A percentile compares a stretch with the other conserved stretches of the same genome.
Conservation (phyloP, 2,888 invertebrate species). For the Diaperis boleti region DNA sequence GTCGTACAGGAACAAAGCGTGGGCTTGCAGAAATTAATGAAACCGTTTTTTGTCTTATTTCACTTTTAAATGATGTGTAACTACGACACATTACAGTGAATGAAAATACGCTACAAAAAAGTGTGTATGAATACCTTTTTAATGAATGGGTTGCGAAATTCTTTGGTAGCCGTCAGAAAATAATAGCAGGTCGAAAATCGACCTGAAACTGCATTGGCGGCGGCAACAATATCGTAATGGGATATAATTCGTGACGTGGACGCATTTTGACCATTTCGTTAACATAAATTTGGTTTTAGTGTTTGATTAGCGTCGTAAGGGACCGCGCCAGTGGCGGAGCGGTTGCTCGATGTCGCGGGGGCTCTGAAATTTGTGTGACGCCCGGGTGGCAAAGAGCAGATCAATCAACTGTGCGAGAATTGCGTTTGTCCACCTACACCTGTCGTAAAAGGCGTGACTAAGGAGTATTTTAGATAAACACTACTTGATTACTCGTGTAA, state of each 20-base stretch:
- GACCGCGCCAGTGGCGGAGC: slow-evolving; percentile 42
- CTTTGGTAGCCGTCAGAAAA: slow-evolving; percentile 5
- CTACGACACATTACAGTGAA: slow-evolving; percentile 12
- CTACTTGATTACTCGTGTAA: no score
- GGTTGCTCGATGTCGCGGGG: neutral
- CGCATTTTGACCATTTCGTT: neutral
- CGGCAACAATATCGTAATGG: no score
- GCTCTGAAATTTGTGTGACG: no score
- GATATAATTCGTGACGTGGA: no score
- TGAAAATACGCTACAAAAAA: slow-evolving; percentile 31
- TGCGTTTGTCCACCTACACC: no score
- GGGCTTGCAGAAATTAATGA: neutral
- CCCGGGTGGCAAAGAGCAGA: no score
- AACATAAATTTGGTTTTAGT: neutral
- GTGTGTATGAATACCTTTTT: slow-evolving; percentile 33
- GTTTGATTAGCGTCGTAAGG: slow-evolving; percentile 43
- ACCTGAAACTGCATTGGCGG: no score
- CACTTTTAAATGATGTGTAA: slow-evolving; percentile 2
- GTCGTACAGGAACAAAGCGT: no score
- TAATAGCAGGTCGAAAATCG: neutral
- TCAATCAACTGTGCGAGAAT: no score
- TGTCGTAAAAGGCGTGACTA: no score
- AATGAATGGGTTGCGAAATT: slow-evolving; percentile 39
- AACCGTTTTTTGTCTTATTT: neutral
- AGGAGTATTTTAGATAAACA: no score